phyloP scores from a whole-genome alignment of 1,140 invertebrate species.

The Sminthurides bifidus region DNA sequence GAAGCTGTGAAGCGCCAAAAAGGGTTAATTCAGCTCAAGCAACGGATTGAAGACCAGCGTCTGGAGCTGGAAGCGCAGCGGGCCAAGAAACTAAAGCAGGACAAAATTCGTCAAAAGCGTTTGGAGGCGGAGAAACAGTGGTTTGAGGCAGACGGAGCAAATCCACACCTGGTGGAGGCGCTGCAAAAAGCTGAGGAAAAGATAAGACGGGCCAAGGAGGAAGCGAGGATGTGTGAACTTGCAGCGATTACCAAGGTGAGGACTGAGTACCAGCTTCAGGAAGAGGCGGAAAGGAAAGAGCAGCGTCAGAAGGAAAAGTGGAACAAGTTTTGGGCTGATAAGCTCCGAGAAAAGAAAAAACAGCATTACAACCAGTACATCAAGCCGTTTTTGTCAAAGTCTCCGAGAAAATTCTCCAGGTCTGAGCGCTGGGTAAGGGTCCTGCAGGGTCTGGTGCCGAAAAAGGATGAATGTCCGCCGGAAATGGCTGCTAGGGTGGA shows the following conservation, averaged over 20 bases:
- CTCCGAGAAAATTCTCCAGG: neutral
- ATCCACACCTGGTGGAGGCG: neutral
- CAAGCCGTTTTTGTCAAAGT: neutral
- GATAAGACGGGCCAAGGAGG: neutral
- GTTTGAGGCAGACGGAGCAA: neutral
- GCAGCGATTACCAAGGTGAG: neutral
- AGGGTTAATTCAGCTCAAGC: neutral
- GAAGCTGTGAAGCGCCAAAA: neutral
- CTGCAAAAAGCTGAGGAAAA: neutral
- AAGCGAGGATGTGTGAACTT: neutral
- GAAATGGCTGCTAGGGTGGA: no score
- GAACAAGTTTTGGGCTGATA: neutral
- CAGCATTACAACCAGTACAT: slow-evolving; percentile 1
- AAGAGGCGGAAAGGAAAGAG: neutral
- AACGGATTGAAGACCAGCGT: neutral
- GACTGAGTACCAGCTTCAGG: neutral
- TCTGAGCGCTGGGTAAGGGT: neutral
- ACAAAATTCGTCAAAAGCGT: neutral
- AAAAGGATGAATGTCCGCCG: no score
- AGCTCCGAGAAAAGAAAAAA: neutral
- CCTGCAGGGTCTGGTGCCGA: no score
- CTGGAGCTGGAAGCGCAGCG: neutral
- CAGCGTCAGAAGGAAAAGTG: neutral
- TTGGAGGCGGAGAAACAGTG: neutral
- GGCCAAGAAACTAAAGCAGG: neutral